Percentiles rank a stretch among this genome's conserved stretches.
These are phyloP conservation scores for Acleris laterana DNA, from an alignment of 2,888 invertebrate genomes.

Conservation along the genomic window DNA sequence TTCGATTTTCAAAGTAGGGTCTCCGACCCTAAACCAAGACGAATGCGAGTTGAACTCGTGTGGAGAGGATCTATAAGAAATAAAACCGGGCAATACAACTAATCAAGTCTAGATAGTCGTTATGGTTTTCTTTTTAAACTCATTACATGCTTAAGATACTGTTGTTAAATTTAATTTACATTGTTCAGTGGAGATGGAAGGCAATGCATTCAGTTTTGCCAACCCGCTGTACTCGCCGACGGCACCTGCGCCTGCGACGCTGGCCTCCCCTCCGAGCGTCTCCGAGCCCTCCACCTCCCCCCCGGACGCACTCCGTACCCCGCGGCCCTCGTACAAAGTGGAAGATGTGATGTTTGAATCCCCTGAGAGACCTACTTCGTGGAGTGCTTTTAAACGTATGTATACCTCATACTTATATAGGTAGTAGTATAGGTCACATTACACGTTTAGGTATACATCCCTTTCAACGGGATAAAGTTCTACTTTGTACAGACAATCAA, in stretches of 20 bases:
- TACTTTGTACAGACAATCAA: too few relatives aligned
- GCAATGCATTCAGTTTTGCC: constrained; percentile 89
- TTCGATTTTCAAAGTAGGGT: too few relatives aligned
- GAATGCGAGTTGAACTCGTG: too few relatives aligned
- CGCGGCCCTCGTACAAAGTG: constrained; percentile 87
- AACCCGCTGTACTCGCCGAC: constrained; percentile 94
- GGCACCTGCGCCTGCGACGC: constrained; percentile 54
- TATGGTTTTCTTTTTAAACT: neutral
- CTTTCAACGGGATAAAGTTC: too few relatives aligned
- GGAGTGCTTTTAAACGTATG: constrained; percentile 76
- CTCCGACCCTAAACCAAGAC: too few relatives aligned
- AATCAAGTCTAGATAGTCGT: too few relatives aligned
- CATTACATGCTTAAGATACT: neutral
- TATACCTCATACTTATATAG: neutral
- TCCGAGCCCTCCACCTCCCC: constrained; percentile 55
- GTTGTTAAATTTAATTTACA: neutral
- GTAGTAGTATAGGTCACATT: too few relatives aligned
- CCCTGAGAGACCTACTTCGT: constrained; percentile 77
- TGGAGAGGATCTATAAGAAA: neutral
- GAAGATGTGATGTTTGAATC: constrained; percentile 90
- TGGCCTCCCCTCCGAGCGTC: constrained; percentile 49
- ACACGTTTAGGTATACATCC: too few relatives aligned
- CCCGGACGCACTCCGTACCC: constrained; percentile 61
- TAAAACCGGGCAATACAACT: too few relatives aligned
- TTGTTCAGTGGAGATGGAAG: constrained; percentile 74